Evolutionary conservation across 1,140 invertebrate genomes (phyloP).

Genomic region (Yoshiicerus persimilis): DNA sequence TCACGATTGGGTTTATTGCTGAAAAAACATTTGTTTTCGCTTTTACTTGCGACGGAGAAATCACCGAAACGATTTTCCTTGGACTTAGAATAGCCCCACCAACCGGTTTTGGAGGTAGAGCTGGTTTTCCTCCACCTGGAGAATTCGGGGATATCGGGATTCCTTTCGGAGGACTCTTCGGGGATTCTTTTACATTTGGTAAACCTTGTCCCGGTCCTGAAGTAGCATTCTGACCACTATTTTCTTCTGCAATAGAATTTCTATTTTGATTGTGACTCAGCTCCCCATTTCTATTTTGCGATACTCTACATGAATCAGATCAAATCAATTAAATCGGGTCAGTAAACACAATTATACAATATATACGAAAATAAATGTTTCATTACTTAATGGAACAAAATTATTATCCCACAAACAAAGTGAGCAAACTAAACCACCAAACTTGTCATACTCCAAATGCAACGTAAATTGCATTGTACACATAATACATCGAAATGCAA

Average conservation of each 20-base stretch:
- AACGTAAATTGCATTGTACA: too few species aligned
- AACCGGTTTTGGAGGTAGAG: slow-evolving; percentile 35
- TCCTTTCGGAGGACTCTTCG: not conserved
- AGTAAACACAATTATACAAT: not conserved
- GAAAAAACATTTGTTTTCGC: not conserved
- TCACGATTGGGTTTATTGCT: not conserved
- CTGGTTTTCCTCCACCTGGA: slow-evolving; percentile 1
- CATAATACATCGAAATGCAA: too few species aligned
- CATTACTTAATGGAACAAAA: too few species aligned
- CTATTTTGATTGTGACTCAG: not conserved
- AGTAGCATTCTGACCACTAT: not conserved
- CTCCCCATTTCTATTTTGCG: not conserved
- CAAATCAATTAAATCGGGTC: not conserved
- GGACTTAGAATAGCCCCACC: not conserved
- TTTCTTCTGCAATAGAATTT: not conserved
- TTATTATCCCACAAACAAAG: not conserved
- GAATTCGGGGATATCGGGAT: not conserved
- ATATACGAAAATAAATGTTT: too few species aligned
- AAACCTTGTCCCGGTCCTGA: not conserved
- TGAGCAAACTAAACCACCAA: too few species aligned
- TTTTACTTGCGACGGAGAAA: not conserved
- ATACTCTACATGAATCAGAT: not conserved
- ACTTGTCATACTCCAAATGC: too few species aligned
- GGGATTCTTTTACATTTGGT: not conserved
- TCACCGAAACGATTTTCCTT: not conserved